These are phyloP conservation scores for Perca flavescens DNA, from an alignment of 2,113 vertebrate species.

Conservation along the genomic window DNA sequence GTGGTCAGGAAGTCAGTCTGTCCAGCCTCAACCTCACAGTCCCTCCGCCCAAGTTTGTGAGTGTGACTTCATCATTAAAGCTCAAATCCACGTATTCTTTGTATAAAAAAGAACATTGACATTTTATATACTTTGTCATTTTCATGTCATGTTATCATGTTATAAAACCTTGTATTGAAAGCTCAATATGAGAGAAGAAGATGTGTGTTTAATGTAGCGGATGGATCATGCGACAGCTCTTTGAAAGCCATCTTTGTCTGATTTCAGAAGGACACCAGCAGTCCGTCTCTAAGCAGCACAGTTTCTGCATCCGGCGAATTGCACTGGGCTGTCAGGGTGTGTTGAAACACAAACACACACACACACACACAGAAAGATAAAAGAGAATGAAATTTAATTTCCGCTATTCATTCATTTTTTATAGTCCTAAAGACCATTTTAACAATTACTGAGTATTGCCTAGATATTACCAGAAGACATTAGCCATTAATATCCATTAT, in stretches of 20 bases:
- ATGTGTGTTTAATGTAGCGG: neutral
- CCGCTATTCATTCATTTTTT: neutral
- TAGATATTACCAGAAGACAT: neutral
- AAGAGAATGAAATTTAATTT: neutral
- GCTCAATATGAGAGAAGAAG: neutral
- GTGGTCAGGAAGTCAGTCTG: slow-evolving; percentile 91
- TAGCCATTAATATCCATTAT: neutral
- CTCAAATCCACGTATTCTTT: neutral
- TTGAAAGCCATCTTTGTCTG: slow-evolving; percentile 24
- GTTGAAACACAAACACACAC: slow-evolving; percentile 52
- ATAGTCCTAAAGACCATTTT: neutral
- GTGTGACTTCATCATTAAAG: slow-evolving; percentile 68
- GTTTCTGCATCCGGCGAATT: slow-evolving; percentile 82
- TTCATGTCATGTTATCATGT: neutral
- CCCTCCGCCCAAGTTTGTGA: slow-evolving; percentile 96
- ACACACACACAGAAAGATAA: neutral
- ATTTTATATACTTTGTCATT: neutral
- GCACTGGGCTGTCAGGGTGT: slow-evolving; percentile 97
- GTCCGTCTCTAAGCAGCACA: slow-evolving; percentile 88
- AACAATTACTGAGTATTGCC: neutral
- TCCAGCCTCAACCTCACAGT: slow-evolving; percentile 88
- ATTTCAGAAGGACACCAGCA: slow-evolving; percentile 92
- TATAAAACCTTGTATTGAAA: neutral
- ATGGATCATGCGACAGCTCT: neutral
- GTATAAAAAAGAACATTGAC: neutral